These are phyloP conservation scores for Metalampra italica DNA, from an alignment of 2,888 invertebrate genomes.

Conservation along the genomic window DNA sequence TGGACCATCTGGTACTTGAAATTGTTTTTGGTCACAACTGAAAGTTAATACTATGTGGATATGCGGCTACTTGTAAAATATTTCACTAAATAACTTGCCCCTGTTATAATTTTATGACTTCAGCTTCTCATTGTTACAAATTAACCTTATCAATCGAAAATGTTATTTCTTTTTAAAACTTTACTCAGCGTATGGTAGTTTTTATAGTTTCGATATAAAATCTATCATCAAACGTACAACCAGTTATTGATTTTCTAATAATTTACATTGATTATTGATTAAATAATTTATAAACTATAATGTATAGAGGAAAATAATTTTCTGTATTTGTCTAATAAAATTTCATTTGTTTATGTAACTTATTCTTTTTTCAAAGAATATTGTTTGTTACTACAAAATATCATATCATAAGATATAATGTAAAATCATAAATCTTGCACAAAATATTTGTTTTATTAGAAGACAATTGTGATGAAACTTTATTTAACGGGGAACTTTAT, in stretches of 20 bases:
- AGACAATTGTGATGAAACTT: constrained; percentile 67
- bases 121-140: too few species aligned
- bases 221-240: too few species aligned
- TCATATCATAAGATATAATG: not conserved
- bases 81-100: too few species aligned
- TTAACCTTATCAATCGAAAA: too few species aligned
- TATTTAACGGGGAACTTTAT: constrained; percentile 8
- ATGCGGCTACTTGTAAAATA: too few species aligned
- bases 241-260: constrained; percentile 11
- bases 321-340: constrained; percentile 23
- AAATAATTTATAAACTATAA: constrained; percentile 9
- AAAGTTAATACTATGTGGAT: too few species aligned
- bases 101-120: too few species aligned
- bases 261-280: constrained; percentile 15
- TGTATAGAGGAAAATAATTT: constrained; percentile 23
- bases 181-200: too few species aligned
- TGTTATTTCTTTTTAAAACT: too few species aligned
- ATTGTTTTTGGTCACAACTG: too few species aligned
- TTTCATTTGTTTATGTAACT: not conserved
- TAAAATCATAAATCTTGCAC: constrained; percentile 46
- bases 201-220: too few species aligned
- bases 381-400: constrained; percentile 26
- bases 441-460: constrained; percentile 69
- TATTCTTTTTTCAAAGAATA: constrained; percentile 25
- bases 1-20: too few species aligned